A percentile compares a stretch with the other conserved stretches of the same genome.
Evolutionary conservation across 1,140 invertebrate species (phyloP).

Genomic region (Eurosta solidaginis): DNA sequence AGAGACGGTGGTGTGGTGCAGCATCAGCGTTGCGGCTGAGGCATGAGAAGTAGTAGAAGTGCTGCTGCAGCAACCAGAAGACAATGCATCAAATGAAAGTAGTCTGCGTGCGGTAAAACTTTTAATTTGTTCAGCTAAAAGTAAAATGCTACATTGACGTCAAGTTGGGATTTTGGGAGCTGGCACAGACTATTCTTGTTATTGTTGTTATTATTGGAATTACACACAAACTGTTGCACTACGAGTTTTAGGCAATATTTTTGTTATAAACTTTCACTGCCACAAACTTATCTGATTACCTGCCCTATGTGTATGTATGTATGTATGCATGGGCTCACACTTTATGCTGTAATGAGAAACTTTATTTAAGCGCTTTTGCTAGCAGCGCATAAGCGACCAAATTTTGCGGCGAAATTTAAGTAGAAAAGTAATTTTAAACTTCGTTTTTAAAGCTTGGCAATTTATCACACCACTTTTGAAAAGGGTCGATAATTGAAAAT

Average conservation of each 20-base stretch:
- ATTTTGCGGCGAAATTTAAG: too few species aligned
- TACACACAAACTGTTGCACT: not conserved
- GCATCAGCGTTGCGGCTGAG: too few species aligned
- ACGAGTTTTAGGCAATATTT: not conserved
- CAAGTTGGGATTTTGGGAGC: not conserved
- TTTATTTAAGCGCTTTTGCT: too few species aligned
- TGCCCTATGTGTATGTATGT: not conserved
- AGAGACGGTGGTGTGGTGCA: too few species aligned
- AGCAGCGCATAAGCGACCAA: too few species aligned
- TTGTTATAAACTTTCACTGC: not conserved
- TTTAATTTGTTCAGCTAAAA: not conserved
- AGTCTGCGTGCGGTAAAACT: not conserved
- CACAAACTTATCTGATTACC: slow-evolving; percentile 6
- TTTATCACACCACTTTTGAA: too few species aligned
- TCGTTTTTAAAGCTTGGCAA: too few species aligned
- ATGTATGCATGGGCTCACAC: too few species aligned
- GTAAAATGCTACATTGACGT: not conserved
- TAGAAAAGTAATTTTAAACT: too few species aligned
- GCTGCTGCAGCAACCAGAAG: not conserved
- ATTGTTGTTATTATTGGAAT: too few species aligned
- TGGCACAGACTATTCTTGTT: not conserved
- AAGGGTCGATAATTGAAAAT: too few species aligned
- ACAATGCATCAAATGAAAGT: too few species aligned
- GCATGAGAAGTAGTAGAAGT: not conserved
- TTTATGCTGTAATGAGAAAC: not conserved